These are phyloP conservation scores for Taeniopygia guttata DNA, from an alignment of 2,797 vertebrate species.

Conservation along the genomic window DNA sequence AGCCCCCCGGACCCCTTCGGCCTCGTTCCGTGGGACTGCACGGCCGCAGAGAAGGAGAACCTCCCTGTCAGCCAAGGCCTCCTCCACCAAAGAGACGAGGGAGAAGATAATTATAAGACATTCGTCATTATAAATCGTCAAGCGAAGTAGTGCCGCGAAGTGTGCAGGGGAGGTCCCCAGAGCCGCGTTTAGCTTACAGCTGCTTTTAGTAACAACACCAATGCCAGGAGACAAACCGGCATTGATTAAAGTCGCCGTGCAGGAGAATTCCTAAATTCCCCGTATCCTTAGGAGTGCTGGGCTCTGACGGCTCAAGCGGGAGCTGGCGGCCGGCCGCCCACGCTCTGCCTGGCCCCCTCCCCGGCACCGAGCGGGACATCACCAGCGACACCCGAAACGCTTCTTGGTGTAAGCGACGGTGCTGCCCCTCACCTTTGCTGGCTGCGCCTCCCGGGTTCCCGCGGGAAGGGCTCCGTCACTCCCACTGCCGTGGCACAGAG, in stretches of 20 bases:
- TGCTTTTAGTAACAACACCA: neutral
- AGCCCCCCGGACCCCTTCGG: accelerated
- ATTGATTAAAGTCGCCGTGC: accelerated
- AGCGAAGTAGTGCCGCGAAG: neutral
- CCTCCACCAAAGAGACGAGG: neutral
- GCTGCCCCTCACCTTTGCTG: neutral
- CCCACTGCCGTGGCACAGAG: neutral
- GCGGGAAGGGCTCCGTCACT: neutral
- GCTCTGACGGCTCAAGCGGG: neutral
- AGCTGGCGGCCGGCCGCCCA: no score
- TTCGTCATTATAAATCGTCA: neutral
- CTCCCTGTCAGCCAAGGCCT: neutral
- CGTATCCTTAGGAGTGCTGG: neutral
- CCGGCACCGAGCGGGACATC: neutral
- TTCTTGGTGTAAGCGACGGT: accelerated
- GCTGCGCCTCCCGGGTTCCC: neutral
- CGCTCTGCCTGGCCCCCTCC: neutral
- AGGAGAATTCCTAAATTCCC: neutral
- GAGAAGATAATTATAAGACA: neutral
- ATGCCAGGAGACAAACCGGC: neutral
- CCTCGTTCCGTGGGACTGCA: neutral
- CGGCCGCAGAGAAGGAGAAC: neutral
- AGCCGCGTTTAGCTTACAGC: neutral
- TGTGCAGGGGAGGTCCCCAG: neutral
- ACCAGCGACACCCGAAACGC: neutral